Evolutionary conservation across 2,888 invertebrate species (phyloP), one percentile per base, ranked within the genome.

Genomic region (Nebria brevicollis): DNA sequence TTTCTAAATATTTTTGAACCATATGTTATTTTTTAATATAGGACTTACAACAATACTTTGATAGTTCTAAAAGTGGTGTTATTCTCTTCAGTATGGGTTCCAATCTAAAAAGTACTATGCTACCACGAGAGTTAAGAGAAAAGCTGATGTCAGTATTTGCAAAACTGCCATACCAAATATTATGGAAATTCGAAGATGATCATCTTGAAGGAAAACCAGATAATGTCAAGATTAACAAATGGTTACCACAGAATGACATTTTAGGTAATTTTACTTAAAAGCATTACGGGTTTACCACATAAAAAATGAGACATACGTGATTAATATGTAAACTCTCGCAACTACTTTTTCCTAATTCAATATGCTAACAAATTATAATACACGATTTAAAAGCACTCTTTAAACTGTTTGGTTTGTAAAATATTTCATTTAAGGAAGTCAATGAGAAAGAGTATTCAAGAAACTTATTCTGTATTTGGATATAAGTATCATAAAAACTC

Each of bases 121-220:
- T 86, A 82, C 81, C 86, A 1, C 82, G 82, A n/a, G 81, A 84
- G 26, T 84, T 83, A n/a, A 70, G 83, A 20, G 65, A 83, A 34
- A 82, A 82, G 42, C 83, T 87, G 26, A 41, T 85, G 10, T 79
- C 83, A 5, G 85, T 83, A 1, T 86, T 86, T 73, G 81, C 85
- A 2, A 83, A 84, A 72, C 77, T 86, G 65, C 84, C 84, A 13
- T 85, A 88, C 65, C 72, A 87, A 86, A 64, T 92, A 41, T 84
- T 92, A 7, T 88, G 92, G 85, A 92, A 92, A 86, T 92, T 90
- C 88, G 92, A 92, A 83, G 87, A 87, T 1, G 87, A 88, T 1
- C 84, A 86, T 42, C 84, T 89, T 43, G 85, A 87, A 1, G 86
- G 85, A 20, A 85, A 88, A 84, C 88, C 89, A 1, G 82, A 85